These are phyloP conservation scores for Drosophila orosa DNA, from an alignment of 1,140 invertebrate species.

Conservation along the genomic window DNA sequence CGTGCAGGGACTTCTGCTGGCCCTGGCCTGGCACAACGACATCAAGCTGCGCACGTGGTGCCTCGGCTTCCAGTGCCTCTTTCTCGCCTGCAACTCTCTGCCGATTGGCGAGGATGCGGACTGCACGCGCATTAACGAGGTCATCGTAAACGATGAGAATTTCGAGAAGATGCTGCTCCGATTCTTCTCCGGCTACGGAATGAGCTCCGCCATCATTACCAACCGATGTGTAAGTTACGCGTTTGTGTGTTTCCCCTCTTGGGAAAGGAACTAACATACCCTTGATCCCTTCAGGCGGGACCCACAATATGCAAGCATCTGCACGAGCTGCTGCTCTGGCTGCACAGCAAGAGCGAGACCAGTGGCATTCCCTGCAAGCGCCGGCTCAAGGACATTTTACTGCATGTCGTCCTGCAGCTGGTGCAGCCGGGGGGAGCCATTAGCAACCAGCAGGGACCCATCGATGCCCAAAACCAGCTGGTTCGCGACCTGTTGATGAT, in stretches of 20 bases:
- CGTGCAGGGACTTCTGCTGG: slow-evolving; percentile 89
- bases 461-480: slow-evolving; percentile 92
- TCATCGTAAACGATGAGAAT: slow-evolving; percentile 89
- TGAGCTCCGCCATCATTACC: slow-evolving; percentile 78
- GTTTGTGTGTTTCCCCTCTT: neutral
- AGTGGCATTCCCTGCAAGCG: slow-evolving; percentile 86
- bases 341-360: slow-evolving; percentile 89
- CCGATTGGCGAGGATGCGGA: slow-evolving; percentile 69
- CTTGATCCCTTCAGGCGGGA: slow-evolving; percentile 87
- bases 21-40: slow-evolving; percentile 88
- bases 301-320: slow-evolving; percentile 90
- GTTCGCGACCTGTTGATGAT: slow-evolving; percentile 88
- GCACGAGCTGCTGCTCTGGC: slow-evolving; percentile 89
- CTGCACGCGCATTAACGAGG: slow-evolving; percentile 86
- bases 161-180: slow-evolving; percentile 90
- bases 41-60: slow-evolving; percentile 91
- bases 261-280: neutral
- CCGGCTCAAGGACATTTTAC: slow-evolving; percentile 88
- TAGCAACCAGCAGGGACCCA: slow-evolving; percentile 89
- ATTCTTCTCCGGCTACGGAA: slow-evolving; percentile 89
- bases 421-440: slow-evolving; percentile 89
- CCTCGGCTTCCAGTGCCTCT: slow-evolving; percentile 88
- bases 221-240: slow-evolving; percentile 77
- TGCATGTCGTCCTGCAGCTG: slow-evolving; percentile 90
- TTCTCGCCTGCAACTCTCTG: slow-evolving; percentile 85